Conservation (phyloP, 2,797 vertebrate species). For the Onychomys arenicola region DNA sequence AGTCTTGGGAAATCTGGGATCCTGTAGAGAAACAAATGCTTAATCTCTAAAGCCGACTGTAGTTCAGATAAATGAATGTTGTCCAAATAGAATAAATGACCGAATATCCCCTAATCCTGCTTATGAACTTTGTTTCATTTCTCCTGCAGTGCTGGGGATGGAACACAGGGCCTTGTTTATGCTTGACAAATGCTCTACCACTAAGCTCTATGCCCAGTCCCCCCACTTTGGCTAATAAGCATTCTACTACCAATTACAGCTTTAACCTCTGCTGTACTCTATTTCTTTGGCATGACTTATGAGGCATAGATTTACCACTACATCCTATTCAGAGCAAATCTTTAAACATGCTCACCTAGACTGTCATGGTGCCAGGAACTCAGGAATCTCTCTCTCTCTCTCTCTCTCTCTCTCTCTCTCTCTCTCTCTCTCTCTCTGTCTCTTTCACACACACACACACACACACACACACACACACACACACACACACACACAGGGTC, state of each 20-base stretch:
- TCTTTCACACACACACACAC: background rate
- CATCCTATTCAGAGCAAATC: constrained; percentile 22
- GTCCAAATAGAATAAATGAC: constrained; percentile 1
- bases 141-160: background rate
- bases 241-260: background rate
- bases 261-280: background rate
- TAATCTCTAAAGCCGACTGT: background rate
- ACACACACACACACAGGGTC: background rate
- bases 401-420: too few relatives aligned
- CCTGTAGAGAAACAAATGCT: background rate
- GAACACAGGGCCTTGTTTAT: background rate
- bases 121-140: background rate
- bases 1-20: background rate
- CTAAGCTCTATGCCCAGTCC: background rate
- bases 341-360: background rate
- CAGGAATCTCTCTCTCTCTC: background rate
- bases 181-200: background rate
- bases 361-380: background rate
- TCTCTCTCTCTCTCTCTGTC: background rate
- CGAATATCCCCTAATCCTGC: background rate
- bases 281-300: constrained; percentile 23
- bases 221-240: background rate
- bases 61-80: background rate
- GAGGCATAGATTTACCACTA: background rate
- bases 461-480: background rate